Base-by-base conservation (phyloP, 2,113 vertebrate species). In the Amphiprion ocellaris region DNA sequence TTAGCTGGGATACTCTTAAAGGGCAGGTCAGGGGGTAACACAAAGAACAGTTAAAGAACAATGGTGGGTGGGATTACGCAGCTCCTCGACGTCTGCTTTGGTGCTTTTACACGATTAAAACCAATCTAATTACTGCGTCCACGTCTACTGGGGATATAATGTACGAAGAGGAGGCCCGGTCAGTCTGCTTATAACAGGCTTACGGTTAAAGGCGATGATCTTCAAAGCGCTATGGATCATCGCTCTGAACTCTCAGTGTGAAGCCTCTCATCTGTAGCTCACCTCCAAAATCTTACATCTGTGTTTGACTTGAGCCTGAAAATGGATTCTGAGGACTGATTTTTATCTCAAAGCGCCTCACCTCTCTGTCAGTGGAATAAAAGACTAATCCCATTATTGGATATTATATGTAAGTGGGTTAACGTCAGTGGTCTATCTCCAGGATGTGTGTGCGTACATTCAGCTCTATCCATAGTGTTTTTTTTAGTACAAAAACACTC, bases 51-150 rank as follows among this genome's bases (percentile, higher is more conserved):
- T 68, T 5, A 69, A 75, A 74, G 53, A 66, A 71, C 56, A 86
- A 33, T 33, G 50, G 72, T 0, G 24, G 81, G 80, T 4, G 3
- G 69, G 82, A 79, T 89, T 84, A 80, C 44, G 23, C 23, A 9
- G 0, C 41, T 77, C 49, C 69, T 76, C 2, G 69, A 63, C 59
- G 73, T 83, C 77, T 76, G 59, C 62, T 69, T 87, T 85, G 87
- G 89, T 82, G 66, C 63, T 74, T 24, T 83, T 79, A 80, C 17
- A 62, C 50, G 47, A 84, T 90, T 84, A 89, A 50, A 85, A 64
- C 56, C 87, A 85, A 87, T 91, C 49, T 16, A 69, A 83, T 91
- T 86, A 92, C 67, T 41, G 72, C 24, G 50, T 37, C 41, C 68
- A 60, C 47, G 23, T 83, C 46, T 37, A 70, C 49, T 58, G 17